Evolutionary conservation across 2,113 vertebrate genomes (phyloP).

Genomic region (Apus apus): DNA sequence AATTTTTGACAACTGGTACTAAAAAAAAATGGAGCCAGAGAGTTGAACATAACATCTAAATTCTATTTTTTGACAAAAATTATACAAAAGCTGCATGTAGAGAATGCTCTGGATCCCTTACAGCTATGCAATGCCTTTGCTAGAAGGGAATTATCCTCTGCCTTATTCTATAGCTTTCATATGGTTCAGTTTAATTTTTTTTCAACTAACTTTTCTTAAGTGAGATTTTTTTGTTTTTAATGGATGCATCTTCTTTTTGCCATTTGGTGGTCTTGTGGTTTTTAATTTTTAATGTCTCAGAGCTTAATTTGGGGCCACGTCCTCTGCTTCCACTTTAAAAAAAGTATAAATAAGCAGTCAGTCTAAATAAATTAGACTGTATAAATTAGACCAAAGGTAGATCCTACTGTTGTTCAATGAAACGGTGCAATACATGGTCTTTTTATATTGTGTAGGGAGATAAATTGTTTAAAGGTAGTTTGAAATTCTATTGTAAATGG

Average conservation of each 20-base stretch:
- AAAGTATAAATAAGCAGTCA: background rate
- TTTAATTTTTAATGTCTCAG: background rate
- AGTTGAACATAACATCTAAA: background rate
- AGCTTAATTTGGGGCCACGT: background rate
- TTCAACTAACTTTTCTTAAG: background rate
- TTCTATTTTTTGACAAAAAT: background rate
- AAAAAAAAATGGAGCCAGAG: background rate
- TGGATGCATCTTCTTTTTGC: background rate
- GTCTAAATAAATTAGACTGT: background rate
- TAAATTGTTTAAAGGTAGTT: background rate
- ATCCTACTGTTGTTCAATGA: background rate
- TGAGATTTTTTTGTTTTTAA: background rate
- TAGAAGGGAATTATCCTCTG: background rate
- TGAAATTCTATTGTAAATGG: background rate
- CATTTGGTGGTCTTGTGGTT: background rate
- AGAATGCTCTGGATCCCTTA: background rate
- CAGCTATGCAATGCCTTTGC: background rate
- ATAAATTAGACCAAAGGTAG: background rate
- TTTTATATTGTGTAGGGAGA: background rate
- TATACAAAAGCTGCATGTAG: background rate
- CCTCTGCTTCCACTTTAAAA: background rate
- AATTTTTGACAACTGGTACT: background rate
- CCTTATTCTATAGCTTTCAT: background rate
- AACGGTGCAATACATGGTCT: background rate
- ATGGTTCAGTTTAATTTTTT: background rate